Evolutionary conservation across 2,888 invertebrate species (phyloP).

Genomic region (Heliothis peltigera): DNA sequence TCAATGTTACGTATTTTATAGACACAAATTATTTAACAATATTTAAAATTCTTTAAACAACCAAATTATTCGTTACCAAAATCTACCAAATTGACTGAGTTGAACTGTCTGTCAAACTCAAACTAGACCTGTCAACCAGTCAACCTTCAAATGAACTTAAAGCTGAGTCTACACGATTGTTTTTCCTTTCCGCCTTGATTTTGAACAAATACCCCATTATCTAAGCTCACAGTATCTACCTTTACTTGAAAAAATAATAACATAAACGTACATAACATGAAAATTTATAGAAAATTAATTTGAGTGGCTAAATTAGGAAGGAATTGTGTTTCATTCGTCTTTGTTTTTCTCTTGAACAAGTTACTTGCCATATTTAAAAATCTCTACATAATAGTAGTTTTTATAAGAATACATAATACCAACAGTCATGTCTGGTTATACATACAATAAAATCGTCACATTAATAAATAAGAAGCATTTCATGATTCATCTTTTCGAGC

Average conservation of each 20-base stretch:
- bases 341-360: neutral
- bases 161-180: constrained; percentile 1
- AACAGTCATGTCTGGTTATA: too few species aligned
- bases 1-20: neutral
- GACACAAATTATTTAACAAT: neutral
- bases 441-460: too few species aligned
- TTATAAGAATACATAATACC: neutral
- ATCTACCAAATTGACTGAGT: constrained; percentile 4
- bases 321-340: neutral
- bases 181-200: neutral
- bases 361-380: neutral
- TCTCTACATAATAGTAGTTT: neutral
- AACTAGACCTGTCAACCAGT: constrained; percentile 25
- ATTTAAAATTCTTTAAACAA: neutral
- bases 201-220: too few species aligned
- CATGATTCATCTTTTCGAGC: too few species aligned
- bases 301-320: neutral
- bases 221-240: too few species aligned
- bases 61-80: constrained; percentile 20
- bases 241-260: too few species aligned
- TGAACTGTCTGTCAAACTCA: constrained; percentile 23
- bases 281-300: too few species aligned
- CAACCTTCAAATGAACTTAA: constrained; percentile 55
- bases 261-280: too few species aligned
- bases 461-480: too few species aligned